Evolutionary conservation across 2,797 vertebrate species (phyloP), one percentile per base, ranked within the genome.

Genomic region (Acomys russatus): DNA sequence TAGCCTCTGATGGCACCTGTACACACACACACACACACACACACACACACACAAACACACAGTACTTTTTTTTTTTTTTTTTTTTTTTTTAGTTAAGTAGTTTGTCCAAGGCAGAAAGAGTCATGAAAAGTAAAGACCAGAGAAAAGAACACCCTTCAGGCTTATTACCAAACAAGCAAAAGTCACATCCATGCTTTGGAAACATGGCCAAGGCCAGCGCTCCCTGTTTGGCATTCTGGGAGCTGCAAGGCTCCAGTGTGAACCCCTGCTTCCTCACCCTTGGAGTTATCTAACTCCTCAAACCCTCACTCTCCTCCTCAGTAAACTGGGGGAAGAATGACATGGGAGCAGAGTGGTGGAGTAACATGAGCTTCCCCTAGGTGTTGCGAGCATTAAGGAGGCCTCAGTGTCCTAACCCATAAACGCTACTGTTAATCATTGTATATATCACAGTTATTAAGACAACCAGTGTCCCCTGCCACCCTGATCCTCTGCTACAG

Each of bases 161-260:
- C 76, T 95, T 90, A 85, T 80, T 28, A 51, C 54, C 38, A 90
- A 79, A 76, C 38, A 82, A 68, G 70, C 15, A 79, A 90, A 70
- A 80, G 35, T 76, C 23, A 66, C 4, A 0, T 59, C 33, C 49
- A n/a, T n/a, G 15, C 7, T 33, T 38, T 44, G 28, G 18, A 35
- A 87, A 74, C 56, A 68, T 44, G 44, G 44, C 44, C 44, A 44
- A 44, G 44, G 44, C 70, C 85, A 59, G 2, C 12, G 38, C 9
- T 64, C 9, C 33, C 33, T 28, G 14, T 17, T 56, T 3, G 1
- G 35, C 30, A 4, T 61, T 51, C 92, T 9, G 20, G 63, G 49
- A 61, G 25, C 49, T 9, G 0, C 22, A 14, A 1, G 23, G 51
- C 0, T 17, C 23, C 28, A 8, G 28, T 35, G 33, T 4, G 10